These are phyloP conservation scores for Trichosurus vulpecula DNA, from an alignment of 2,797 vertebrate genomes.

Conservation along the genomic window DNA sequence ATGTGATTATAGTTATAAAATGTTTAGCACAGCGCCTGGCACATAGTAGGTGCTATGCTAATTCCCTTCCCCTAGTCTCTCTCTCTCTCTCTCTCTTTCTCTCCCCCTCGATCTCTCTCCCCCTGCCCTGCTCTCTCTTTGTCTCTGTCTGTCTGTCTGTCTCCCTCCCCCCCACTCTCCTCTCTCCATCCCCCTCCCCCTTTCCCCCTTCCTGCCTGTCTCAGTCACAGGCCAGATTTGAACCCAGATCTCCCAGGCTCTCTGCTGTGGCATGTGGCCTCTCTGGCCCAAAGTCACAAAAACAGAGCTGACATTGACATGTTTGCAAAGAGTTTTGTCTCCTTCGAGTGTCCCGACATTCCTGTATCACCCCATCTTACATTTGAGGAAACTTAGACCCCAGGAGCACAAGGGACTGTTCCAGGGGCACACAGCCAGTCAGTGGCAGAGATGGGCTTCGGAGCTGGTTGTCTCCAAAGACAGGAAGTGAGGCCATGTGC, in stretches of 20 bases:
- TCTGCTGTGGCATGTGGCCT: not conserved
- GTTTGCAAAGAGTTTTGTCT: not conserved
- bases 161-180: too few species aligned
- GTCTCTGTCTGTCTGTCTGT: too few species aligned
- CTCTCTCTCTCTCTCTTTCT: too few species aligned
- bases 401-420: not conserved
- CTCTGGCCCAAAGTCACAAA: not conserved
- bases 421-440: not conserved
- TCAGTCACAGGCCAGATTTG: not conserved
- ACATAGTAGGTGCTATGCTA: too few species aligned
- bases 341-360: not conserved
- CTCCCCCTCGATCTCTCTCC: too few species aligned
- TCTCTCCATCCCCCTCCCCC: too few species aligned
- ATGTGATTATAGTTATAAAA: too few species aligned
- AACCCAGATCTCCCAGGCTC: not conserved
- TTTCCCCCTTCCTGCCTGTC: too few species aligned
- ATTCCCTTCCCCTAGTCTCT: too few species aligned
- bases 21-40: too few species aligned
- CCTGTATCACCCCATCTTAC: not conserved
- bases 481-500: not conserved
- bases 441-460: not conserved
- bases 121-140: too few species aligned
- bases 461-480: not conserved
- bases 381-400: not conserved
- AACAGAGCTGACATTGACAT: not conserved